A percentile compares a stretch with the other conserved stretches of the same genome.
Evolutionary conservation across 2,888 invertebrate genomes (phyloP).

Genomic region (Apodemia duryi): DNA sequence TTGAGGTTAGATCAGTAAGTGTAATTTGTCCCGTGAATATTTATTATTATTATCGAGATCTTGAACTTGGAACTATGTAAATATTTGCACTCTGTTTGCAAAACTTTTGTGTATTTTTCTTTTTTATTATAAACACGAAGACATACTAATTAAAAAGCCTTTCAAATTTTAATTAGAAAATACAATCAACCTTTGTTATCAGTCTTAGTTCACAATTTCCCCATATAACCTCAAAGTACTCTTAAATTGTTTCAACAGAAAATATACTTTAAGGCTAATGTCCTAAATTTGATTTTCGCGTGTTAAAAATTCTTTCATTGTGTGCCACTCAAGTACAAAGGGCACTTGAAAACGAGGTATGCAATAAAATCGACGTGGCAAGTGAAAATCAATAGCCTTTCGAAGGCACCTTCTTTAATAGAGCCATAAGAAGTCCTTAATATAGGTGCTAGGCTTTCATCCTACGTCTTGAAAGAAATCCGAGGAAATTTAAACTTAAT

Average conservation of each 20-base stretch:
- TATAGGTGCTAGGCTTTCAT: slow-evolving; percentile 23
- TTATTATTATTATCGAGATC: too few relatives aligned
- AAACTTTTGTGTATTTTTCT: too few relatives aligned
- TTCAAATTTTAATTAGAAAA: not conserved
- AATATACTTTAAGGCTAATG: not conserved
- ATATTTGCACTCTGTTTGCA: too few relatives aligned
- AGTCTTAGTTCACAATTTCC: slow-evolving; percentile 7
- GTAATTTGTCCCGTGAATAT: too few relatives aligned
- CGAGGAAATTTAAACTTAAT: slow-evolving; percentile 24
- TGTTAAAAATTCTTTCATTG: slow-evolving; percentile 12
- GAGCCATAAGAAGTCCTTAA: slow-evolving; percentile 35
- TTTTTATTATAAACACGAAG: too few relatives aligned
- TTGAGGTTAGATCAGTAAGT: too few relatives aligned
- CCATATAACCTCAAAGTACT: not conserved
- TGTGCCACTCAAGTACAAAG: slow-evolving; percentile 11
- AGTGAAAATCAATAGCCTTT: slow-evolving; percentile 46
- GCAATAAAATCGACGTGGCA: slow-evolving; percentile 35
- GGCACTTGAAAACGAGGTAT: slow-evolving; percentile 26
- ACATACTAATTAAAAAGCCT: not conserved
- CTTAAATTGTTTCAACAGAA: not conserved
- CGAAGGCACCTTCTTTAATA: slow-evolving; percentile 37
- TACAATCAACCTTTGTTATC: not conserved
- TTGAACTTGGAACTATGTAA: too few relatives aligned
- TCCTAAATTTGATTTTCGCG: not conserved
- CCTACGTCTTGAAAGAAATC: not conserved